Conservation (phyloP, 2,888 invertebrate genomes). For the Ichneumoninae sp. region DNA sequence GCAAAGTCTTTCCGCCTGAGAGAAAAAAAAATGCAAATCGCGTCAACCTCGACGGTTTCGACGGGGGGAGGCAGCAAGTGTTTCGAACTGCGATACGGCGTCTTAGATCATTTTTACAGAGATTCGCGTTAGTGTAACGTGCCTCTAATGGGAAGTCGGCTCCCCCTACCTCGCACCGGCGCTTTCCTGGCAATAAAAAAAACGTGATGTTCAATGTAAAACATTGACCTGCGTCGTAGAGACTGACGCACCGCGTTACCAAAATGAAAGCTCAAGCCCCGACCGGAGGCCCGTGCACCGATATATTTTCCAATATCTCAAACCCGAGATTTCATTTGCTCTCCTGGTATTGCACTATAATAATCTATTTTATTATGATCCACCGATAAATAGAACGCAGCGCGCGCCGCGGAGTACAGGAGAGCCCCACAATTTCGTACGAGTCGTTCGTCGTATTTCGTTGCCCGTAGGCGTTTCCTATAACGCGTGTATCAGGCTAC, state of each 20-base stretch:
- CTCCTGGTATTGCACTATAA: conserved; percentile 9
- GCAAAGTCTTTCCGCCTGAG: conserved; percentile 29
- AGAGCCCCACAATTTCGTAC: neutral
- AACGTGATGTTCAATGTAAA: conserved; percentile 60
- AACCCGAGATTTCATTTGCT: conserved; percentile 11
- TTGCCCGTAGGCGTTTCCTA: conserved; percentile 59
- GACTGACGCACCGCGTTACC: conserved; percentile 46
- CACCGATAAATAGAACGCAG: conserved; percentile 5
- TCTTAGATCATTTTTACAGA: conserved; percentile 66
- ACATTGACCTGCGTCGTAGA: conserved; percentile 54
- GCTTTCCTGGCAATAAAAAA: conserved; percentile 52
- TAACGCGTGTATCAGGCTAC: conserved; percentile 69
- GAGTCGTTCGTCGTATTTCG: conserved; percentile 35
- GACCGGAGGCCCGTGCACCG: conserved; percentile 7
- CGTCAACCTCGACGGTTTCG: conserved; percentile 51
- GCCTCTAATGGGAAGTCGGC: conserved; percentile 63
- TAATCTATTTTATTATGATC: conserved; percentile 24
- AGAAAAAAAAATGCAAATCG: conserved; percentile 59
- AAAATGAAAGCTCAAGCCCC: conserved; percentile 31
- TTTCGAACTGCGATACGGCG: conserved; percentile 62
- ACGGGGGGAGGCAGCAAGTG: conserved; percentile 62
- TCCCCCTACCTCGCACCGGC: conserved; percentile 37
- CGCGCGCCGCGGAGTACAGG: neutral
- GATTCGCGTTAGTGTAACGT: conserved; percentile 67
- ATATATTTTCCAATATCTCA: conserved; percentile 23